Base-by-base conservation (phyloP, 2,888 invertebrate genomes). In the Cataglyphis livida region DNA sequence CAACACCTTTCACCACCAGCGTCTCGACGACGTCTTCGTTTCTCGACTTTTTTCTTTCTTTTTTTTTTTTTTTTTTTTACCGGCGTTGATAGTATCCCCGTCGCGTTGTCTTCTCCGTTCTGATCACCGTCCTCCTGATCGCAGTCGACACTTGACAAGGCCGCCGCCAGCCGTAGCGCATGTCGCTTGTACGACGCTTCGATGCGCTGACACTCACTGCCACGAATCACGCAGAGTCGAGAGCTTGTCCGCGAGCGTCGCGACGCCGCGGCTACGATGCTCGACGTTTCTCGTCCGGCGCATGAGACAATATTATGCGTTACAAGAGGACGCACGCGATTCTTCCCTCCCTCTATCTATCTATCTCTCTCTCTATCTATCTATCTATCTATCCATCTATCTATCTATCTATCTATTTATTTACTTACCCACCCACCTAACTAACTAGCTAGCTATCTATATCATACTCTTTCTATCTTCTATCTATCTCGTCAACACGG, bases 91-190 rank as follows among this genome's bases (percentile, higher is more conserved):
- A 7, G n/a, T 7, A 12, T 41, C 44, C 59, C 62, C 81, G 44
- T 32, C 65, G 32, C 38, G 64, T 59, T 25, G 44, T 10, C 41
- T 44, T n/a, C 38, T 32, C 18, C 25, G 61, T 10, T 25, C 38
- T 48, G 41, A 54, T 70, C 41, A 41, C 57, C 21, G 74, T 74
- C 66, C 25, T 48, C 57, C 51, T 25, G 78, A 10, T 68, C 51
- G 15, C 68, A 44, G 18, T 38, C 64, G 62, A 59, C 71, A 62
- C 57, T 62, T 66, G 81, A 57, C 73, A 61, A 64, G 57, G 25
- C 78, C 57, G 68, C 57, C 41, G 70, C 61, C 79, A 65, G 54
- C 73, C 83, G 83, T 75, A 61, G 85, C 87, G 87, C 87, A 82
- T 83, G 79, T 28, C 85, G 83, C 25, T 81, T 54, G 57, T 71